Base-by-base conservation (phyloP, 2,113 vertebrate species). In the Boulengeromyrus knoepffleri region DNA sequence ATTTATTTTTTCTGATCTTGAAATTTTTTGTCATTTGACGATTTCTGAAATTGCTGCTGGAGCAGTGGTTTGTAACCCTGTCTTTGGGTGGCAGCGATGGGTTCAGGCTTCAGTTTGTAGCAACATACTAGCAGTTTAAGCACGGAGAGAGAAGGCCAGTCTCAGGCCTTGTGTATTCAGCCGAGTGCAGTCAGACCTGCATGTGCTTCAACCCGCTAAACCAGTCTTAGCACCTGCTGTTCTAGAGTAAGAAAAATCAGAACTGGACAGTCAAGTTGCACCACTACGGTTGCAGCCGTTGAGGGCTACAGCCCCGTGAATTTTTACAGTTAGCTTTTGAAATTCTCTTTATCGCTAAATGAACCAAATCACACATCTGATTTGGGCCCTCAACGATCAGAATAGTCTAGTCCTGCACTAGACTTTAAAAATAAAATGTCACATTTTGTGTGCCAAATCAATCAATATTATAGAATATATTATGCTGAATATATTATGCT, bases 251-350 rank as follows among this genome's bases (percentile, higher is more conserved):
- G 24, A 46, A 13, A n/a, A 84, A 84, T 3, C 47, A 50, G 13
- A 86, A 50, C 84, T 86, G 84, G 84, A 86, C 45, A 31, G 46
- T 85, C 10, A 85, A 85, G 83, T 46, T 85, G 83, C 46, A 85
- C 83, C 49, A 27, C 45, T 47, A 49, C 0, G 24, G 45, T 45
- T 85, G 9, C 39, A 42, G 21, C 45, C 17, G 19, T 85, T 24
- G 19, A 15, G 84, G 45, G 47, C 84, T 27, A 86, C 47, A 86
- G 84, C 45, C 45, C 84, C 1, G 9, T n/a, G 24, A 31, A 27
- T 49, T 80, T 80, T 42, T 80, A 47, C n/a, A 46, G n/a, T 27
- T 49, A 50, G 24, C 21, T 49, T 27, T 27, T 86, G 47, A 86
- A n/a, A 86, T 47, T 47, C 10, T 13, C 1, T 24, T 86, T 49